Conservation (phyloP, 2,888 invertebrate genomes). For the Galerucella pusilla region DNA sequence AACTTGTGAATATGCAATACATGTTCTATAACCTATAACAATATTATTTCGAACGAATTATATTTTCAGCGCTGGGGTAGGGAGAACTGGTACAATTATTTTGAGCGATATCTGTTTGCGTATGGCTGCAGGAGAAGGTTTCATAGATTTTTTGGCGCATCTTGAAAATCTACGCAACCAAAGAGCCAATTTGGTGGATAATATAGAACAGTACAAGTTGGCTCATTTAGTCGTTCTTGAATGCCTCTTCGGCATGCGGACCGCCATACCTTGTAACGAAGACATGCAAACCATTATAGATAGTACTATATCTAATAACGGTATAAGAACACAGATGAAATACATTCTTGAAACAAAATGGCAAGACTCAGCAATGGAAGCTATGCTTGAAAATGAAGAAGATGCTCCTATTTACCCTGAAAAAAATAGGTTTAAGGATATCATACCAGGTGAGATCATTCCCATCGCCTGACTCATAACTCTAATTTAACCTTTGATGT, state of each 20-base stretch:
- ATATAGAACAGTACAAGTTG: constrained; percentile 65
- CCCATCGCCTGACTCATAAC: background rate
- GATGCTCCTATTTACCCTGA: constrained; percentile 43
- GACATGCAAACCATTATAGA: constrained; percentile 53
- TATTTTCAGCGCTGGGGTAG: constrained; percentile 69
- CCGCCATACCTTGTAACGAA: constrained; percentile 60
- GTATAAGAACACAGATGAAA: constrained; percentile 58
- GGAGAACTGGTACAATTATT: constrained; percentile 72
- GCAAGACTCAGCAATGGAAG: constrained; percentile 63
- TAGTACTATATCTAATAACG: constrained; percentile 53
- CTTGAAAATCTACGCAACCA: constrained; percentile 59
- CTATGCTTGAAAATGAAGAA: constrained; percentile 41
- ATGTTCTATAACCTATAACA: background rate
- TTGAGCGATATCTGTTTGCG: constrained; percentile 70
- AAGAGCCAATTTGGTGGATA: constrained; percentile 63
- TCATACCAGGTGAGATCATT: constrained; percentile 58
- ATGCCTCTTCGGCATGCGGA: constrained; percentile 61
- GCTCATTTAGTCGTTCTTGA: constrained; percentile 65
- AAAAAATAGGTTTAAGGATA: constrained; percentile 63
- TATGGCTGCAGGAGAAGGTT: constrained; percentile 63
- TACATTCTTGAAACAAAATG: constrained; percentile 61
- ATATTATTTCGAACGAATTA: background rate
- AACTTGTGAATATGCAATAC: too few species aligned
- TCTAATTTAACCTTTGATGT: too few species aligned
- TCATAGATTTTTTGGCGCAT: constrained; percentile 57